Evolutionary conservation across 1,140 invertebrate species (phyloP).

Genomic region (Dufourea novaeangliae): DNA sequence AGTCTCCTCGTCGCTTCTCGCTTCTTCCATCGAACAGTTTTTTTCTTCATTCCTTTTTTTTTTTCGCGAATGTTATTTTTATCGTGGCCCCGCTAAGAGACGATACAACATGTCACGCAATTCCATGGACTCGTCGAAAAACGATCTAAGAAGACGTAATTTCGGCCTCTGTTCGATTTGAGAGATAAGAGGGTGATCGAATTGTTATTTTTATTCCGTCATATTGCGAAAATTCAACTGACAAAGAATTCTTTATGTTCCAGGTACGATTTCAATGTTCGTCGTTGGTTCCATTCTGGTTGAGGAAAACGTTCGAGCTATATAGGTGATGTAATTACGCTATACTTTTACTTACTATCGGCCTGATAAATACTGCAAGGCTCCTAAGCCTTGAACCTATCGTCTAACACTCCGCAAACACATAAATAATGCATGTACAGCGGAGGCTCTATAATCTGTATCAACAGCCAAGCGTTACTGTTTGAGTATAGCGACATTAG

Average conservation of each 20-base stretch:
- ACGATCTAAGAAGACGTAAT: too few species aligned
- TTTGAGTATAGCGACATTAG: neutral
- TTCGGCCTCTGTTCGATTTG: too few species aligned
- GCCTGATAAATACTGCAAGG: neutral
- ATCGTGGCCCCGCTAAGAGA: neutral
- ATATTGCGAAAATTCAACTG: too few species aligned
- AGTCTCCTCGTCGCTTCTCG: neutral
- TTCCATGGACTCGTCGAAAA: neutral
- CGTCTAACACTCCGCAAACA: neutral
- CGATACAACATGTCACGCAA: neutral
- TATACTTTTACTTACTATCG: neutral
- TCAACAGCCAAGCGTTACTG: neutral
- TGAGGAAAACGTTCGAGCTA: neutral
- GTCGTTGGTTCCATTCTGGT: neutral
- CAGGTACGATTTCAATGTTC: neutral
- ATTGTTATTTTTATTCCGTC: too few species aligned
- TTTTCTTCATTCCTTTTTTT: neutral
- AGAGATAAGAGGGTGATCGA: too few species aligned
- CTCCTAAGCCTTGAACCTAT: neutral
- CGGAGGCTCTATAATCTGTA: neutral
- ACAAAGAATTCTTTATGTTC: neutral
- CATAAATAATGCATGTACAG: neutral
- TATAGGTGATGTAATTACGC: neutral
- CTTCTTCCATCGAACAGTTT: neutral
- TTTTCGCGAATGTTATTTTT: slow-evolving; percentile 53